A percentile compares a stretch with the other conserved stretches of the same genome.
Evolutionary conservation across 1,140 invertebrate species (phyloP).

Genomic region (Calosoma granatense): DNA sequence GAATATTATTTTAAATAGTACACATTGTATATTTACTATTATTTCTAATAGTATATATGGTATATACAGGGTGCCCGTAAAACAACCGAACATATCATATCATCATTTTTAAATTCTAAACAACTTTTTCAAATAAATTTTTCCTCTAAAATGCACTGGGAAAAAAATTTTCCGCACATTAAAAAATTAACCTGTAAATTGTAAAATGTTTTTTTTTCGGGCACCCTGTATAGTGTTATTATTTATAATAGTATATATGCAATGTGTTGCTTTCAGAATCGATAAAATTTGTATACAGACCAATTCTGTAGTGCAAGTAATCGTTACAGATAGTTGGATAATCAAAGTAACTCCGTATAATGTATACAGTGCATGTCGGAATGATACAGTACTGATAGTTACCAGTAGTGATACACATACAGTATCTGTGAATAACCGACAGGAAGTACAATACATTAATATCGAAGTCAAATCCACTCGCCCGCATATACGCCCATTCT

Average conservation of each 20-base stretch:
- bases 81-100: too few relatives aligned
- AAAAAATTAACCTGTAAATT: too few relatives aligned
- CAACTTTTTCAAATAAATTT: too few relatives aligned
- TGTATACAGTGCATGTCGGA: slow-evolving; percentile 65
- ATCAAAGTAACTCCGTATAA: slow-evolving; percentile 71
- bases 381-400: slow-evolving; percentile 62
- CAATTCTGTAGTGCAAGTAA: slow-evolving; percentile 55
- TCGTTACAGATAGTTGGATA: slow-evolving; percentile 83
- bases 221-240: too few relatives aligned
- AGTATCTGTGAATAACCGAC: slow-evolving; percentile 49
- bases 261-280: slow-evolving; percentile 47
- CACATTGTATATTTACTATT: too few relatives aligned
- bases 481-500: slow-evolving; percentile 44
- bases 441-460: slow-evolving; percentile 67
- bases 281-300: slow-evolving; percentile 65
- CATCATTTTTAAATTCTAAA: too few relatives aligned
- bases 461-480: slow-evolving; percentile 62
- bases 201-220: slow-evolving; percentile 15
- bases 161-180: too few relatives aligned
- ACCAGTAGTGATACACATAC: slow-evolving; percentile 63
- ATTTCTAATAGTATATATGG: slow-evolving; percentile 10
- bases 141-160: too few relatives aligned
- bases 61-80: too few relatives aligned
- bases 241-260: too few relatives aligned
- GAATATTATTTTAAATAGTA: too few relatives aligned